phyloP scores from a whole-genome alignment of 2,797 vertebrate species.

The Salarias fasciatus region DNA sequence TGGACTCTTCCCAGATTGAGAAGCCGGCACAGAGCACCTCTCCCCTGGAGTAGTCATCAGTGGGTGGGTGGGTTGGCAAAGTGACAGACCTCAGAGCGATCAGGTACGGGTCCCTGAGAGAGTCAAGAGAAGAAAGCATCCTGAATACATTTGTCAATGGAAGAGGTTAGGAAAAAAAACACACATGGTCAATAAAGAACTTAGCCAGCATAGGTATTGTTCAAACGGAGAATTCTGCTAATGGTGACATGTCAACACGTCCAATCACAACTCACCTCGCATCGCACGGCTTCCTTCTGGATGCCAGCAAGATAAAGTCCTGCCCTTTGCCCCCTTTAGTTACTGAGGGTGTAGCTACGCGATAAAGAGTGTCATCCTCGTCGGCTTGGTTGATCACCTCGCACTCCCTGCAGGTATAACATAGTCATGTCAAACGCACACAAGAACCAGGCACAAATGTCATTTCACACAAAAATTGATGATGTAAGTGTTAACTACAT shows the following conservation, averaged over 20 bases:
- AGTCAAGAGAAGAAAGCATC: conserved; percentile 29
- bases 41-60: conserved; percentile 81
- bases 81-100: conserved; percentile 94
- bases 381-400: conserved; percentile 90
- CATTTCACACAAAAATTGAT: no score
- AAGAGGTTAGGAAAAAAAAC: neutral
- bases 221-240: conserved; percentile 2
- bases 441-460: no score
- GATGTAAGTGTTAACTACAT: no score
- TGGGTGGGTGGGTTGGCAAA: conserved; percentile 86
- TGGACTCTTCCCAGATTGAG: conserved; percentile 88
- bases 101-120: conserved; percentile 90
- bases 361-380: conserved; percentile 91
- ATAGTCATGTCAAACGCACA: neutral
- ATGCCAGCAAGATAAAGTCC: conserved; percentile 94
- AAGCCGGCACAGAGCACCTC: conserved; percentile 96
- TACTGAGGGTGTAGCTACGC: conserved; percentile 84
- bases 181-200: conserved; percentile 5
- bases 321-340: conserved; percentile 82
- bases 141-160: neutral
- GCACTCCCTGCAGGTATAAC: conserved; percentile 80
- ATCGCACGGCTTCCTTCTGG: conserved; percentile 90
- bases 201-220: neutral
- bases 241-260: neutral
- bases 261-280: conserved; percentile 77